These are phyloP conservation scores for Sebastes diaconus DNA, from an alignment of 2,797 vertebrate genomes.

Conservation along the genomic window DNA sequence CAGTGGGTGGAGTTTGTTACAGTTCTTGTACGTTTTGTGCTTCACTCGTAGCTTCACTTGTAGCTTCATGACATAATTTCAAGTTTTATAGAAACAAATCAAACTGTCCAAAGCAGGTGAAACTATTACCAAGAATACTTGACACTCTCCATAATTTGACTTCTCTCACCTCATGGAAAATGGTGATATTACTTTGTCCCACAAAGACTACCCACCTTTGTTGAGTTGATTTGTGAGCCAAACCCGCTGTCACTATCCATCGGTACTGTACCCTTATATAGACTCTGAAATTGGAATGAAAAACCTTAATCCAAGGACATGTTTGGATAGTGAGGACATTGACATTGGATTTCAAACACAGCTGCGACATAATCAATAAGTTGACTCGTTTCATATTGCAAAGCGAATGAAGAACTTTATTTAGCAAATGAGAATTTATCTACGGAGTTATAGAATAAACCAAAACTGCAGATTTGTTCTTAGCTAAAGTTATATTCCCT, in stretches of 20 bases:
- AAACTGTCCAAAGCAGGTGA: not conserved
- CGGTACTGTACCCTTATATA: fast-evolving
- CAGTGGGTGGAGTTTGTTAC: not conserved
- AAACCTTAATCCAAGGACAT: not conserved
- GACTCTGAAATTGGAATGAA: not conserved
- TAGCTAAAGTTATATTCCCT: not conserved
- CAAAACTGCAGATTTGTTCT: not conserved
- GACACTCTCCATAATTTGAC: not conserved
- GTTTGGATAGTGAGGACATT: not conserved
- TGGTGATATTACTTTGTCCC: not conserved
- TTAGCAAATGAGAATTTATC: not conserved
- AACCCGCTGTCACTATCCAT: fast-evolving
- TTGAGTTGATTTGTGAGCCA: fast-evolving
- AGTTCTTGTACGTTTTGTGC: not conserved
- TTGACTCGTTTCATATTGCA: not conserved
- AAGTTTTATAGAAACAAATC: not conserved
- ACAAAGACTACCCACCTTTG: not conserved
- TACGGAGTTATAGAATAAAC: too few species aligned
- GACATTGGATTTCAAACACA: not conserved
- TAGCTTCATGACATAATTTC: not conserved
- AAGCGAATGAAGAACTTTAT: not conserved
- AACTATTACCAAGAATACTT: not conserved
- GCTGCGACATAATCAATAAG: not conserved
- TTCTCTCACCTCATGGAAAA: not conserved
- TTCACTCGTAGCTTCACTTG: not conserved